Evolutionary conservation across 2,113 vertebrate species (phyloP), one percentile per base, ranked within the genome.

Genomic region (Cacatua alba): DNA sequence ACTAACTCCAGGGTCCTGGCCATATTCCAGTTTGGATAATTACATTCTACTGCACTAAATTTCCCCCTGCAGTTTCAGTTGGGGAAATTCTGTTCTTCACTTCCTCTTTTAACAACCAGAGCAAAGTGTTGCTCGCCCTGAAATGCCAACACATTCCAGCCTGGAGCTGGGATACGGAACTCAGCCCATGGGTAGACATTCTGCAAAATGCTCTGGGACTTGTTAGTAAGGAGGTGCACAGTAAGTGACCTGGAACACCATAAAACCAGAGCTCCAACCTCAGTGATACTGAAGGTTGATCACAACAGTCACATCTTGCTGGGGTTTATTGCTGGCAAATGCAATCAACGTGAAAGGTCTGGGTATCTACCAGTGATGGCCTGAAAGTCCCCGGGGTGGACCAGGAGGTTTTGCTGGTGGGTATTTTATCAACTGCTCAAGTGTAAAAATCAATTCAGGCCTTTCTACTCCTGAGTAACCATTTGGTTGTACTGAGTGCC

Each of bases 21-120:
- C 75, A 10, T 21, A 60, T 53, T 95, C 95, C 97, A 97, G 69
- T 82, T 89, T 68, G 96, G 95, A 94, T 97, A 97, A 97, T 97
- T 97, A 94, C 94, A 90, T 96, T 93, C 85, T 78, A 77, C 63
- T 14, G 28, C 91, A 82, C 94, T 94, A 95, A 96, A 94, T 53
- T 96, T 94, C 77, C 94, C 86, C 96, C 96, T 84, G 85, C 70
- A 72, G 96, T 89, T 97, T 74, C 95, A 82, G 29, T 48, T 37
- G 65, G 53, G 63, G 87, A 94, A 95, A 67, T 95, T 84, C 31
- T 91, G 92, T 82, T 88, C 95, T 94, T 90, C 43, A 8, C 93
- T 97, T 96, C 92, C 94, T 95, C 92, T 83, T 59, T 28, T 62
- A 96, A 94, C 77, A 95, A 68, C 62, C 23, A 3, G 64, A 83